Percentiles rank a stretch among this genome's conserved stretches.
These are phyloP conservation scores for Heterodera carotae DNA, from an alignment of 1,140 invertebrate species.

Conservation along the genomic window DNA sequence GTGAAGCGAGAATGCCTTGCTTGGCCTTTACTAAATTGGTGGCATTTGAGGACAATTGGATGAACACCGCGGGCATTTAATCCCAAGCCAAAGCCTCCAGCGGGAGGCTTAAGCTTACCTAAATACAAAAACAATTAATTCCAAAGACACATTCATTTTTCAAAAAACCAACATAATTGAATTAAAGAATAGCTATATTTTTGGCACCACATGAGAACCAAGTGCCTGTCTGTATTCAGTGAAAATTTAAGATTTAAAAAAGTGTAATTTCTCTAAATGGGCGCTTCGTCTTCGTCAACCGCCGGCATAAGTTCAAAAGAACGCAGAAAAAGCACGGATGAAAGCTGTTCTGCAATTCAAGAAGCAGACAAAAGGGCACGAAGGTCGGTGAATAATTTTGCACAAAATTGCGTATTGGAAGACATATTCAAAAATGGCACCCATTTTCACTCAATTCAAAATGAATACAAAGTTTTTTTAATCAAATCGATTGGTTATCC, in stretches of 20 bases:
- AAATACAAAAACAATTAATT: too few relatives aligned
- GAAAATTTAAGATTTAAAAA: background rate
- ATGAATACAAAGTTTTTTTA: too few relatives aligned
- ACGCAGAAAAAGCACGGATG: background rate
- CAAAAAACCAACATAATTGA: too few relatives aligned
- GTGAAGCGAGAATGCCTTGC: background rate
- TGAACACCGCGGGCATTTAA: conserved; percentile 4
- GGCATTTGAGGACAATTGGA: background rate
- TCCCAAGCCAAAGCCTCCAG: background rate
- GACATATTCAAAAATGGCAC: background rate
- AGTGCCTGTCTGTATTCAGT: background rate
- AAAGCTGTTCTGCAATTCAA: background rate
- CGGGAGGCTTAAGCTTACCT: background rate
- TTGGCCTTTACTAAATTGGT: background rate
- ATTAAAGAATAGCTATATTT: background rate
- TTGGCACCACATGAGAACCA: background rate
- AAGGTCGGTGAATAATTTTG: background rate
- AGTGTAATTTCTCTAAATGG: conserved; percentile 17
- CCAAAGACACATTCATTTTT: too few relatives aligned
- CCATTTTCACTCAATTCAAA: background rate
- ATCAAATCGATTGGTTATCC: too few relatives aligned
- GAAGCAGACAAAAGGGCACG: background rate
- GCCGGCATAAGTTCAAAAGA: background rate
- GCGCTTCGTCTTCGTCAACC: conserved; percentile 17
- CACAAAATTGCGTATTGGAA: background rate